Evolutionary conservation across 2,113 vertebrate genomes (phyloP).

Genomic region (Plectropomus leopardus): DNA sequence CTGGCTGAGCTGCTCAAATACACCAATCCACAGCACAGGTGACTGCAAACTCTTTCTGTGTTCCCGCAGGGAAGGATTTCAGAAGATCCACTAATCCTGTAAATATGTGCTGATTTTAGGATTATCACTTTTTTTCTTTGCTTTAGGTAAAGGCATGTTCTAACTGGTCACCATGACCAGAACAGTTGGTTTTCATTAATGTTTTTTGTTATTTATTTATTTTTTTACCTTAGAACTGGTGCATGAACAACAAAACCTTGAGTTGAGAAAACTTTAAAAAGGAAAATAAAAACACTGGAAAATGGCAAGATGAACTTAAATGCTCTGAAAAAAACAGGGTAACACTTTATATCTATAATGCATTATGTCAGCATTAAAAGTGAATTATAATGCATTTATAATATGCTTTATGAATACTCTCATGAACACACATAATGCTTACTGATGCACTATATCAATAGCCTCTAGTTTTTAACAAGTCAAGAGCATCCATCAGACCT

Average conservation of each 20-base stretch:
- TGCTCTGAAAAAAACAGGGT: too few relatives aligned
- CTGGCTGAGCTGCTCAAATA: conserved; percentile 96
- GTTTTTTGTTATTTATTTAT: too few relatives aligned
- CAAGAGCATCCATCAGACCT: too few relatives aligned
- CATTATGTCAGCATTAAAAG: too few relatives aligned
- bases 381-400: too few relatives aligned
- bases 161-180: not conserved
- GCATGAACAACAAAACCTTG: not conserved
- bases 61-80: not conserved
- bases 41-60: not conserved
- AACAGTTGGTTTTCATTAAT: not conserved
- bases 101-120: not conserved
- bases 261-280: not conserved
- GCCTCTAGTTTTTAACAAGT: too few relatives aligned
- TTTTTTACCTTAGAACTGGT: not conserved
- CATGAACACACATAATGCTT: too few relatives aligned
- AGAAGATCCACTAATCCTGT: not conserved
- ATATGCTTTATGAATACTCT: too few relatives aligned
- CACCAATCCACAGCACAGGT: conserved; percentile 96
- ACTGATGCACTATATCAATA: too few relatives aligned
- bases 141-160: not conserved
- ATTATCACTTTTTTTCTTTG: not conserved
- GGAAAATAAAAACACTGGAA: too few relatives aligned
- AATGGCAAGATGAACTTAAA: too few relatives aligned
- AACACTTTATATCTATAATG: too few relatives aligned